Evolutionary conservation across 2,888 invertebrate species (phyloP), one percentile per base, ranked within the genome.

Genomic region (Sphaerophoria rueppellii): DNA sequence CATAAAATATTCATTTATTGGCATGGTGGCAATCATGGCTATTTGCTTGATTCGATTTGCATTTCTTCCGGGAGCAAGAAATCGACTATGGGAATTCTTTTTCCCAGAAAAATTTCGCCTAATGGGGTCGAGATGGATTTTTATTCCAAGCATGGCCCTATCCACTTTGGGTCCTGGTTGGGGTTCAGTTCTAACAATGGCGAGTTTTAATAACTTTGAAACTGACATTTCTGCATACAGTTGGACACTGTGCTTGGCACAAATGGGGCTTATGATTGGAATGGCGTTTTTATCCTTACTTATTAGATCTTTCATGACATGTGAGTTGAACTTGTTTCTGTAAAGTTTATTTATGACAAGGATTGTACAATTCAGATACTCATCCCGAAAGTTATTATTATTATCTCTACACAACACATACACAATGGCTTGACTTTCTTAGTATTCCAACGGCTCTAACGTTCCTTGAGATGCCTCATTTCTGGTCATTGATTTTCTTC

Each of bases 191-290:
- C 52, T 87, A 2, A 85, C 81, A 4, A 80, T 87, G 81, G 85
- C 87, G 2, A 87, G 87, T 32, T 87, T 57, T 46, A 87, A 87
- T 90, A 93, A 93, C 81, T 96, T 96, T 89, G 93, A 94, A 88
- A 95, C 96, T 86, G 94, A 95, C 87, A 95, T 95, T 87, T 93
- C 94, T 90, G 86, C 73, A 5, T 89, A 88, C 24, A 90, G 90
- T 63, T 90, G 90, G 90, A 40, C 90, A 0, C 88, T 90, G 65
- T 88, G 88, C 4, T 65, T 89, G 5, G 88, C 87, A 0, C 90
- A 91, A 87, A 86, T 89, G 11, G 76, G 88, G 0, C 65, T 90
- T 0, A 88, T 89, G 12, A 73, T 89, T 88, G 93, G 95, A 0
- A 93, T 96, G 60, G n/a, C 63, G 89, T 7, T 90, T 87, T 69